phyloP scores from a whole-genome alignment of 2,113 vertebrate genomes.

The Pollachius pollachius region DNA sequence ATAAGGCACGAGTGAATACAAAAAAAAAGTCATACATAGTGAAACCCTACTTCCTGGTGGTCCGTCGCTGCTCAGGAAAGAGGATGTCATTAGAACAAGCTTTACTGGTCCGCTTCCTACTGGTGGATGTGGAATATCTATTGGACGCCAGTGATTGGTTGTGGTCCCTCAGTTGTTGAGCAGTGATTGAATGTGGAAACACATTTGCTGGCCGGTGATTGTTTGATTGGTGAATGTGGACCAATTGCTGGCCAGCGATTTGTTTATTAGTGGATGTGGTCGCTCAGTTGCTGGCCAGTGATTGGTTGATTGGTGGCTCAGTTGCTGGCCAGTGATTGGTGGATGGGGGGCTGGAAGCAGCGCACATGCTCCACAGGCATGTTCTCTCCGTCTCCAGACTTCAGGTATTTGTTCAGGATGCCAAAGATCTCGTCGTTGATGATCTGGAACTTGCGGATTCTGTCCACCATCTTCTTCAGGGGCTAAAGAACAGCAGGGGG shows the following conservation, averaged over 20 bases:
- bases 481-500: conserved; percentile 67
- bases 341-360: conserved; percentile 97
- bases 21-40: conserved; percentile 42
- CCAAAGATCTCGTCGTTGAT: conserved; percentile 93
- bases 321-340: conserved; percentile 96
- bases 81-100: not conserved
- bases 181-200: not conserved
- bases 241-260: conserved; percentile 95
- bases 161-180: not conserved
- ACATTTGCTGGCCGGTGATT: not conserved
- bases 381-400: conserved; percentile 91
- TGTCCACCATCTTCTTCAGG: conserved; percentile 98
- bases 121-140: no score
- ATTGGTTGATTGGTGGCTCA: conserved; percentile 52
- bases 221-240: not conserved
- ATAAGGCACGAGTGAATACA: conserved; percentile 79
- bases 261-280: conserved; percentile 91
- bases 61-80: conserved; percentile 25
- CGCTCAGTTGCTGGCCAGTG: conserved; percentile 20
- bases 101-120: no score
- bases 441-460: conserved; percentile 96
- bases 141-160: not conserved
- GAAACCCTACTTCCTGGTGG: conserved; percentile 40
- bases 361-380: conserved; percentile 94
- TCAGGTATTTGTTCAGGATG: conserved; percentile 95